Percentiles rank a stretch among this genome's conserved stretches.
These are phyloP conservation scores for Drosophila neocordata DNA, from an alignment of 1,140 invertebrate genomes.

Conservation along the genomic window DNA sequence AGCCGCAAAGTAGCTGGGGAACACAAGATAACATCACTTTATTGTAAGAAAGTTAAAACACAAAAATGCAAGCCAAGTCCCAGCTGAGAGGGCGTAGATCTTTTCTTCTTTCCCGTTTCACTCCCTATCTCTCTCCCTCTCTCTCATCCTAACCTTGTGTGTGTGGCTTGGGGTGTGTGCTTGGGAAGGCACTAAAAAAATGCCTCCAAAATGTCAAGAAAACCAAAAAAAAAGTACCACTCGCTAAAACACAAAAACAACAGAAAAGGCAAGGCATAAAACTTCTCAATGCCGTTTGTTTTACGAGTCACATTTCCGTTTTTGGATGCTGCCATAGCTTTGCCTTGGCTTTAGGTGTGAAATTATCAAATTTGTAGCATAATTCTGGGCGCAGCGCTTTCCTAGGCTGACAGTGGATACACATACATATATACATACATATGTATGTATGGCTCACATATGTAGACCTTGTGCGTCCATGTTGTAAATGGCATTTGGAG, in stretches of 20 bases:
- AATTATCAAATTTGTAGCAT: slow-evolving; percentile 78
- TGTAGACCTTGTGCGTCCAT: slow-evolving; percentile 44
- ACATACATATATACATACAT: background rate
- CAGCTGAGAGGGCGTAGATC: slow-evolving; percentile 27
- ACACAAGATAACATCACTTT: slow-evolving; percentile 78
- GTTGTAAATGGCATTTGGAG: slow-evolving; percentile 54
- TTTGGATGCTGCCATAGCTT: slow-evolving; percentile 41
- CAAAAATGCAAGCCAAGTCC: slow-evolving; percentile 72
- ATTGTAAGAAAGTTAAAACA: slow-evolving; percentile 81
- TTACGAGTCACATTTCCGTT: slow-evolving; percentile 71
- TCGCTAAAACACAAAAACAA: slow-evolving; percentile 19
- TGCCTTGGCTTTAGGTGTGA: slow-evolving; percentile 43
- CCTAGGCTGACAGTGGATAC: background rate
- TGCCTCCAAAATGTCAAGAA: slow-evolving; percentile 19
- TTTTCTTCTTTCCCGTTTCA: background rate
- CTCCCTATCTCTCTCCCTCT: background rate
- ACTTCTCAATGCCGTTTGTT: slow-evolving; percentile 59
- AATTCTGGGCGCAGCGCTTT: slow-evolving; percentile 39
- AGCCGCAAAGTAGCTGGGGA: slow-evolving; percentile 76
- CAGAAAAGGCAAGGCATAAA: slow-evolving; percentile 32
- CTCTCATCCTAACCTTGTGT: background rate
- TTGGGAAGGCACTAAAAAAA: slow-evolving; percentile 46
- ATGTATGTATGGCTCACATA: slow-evolving; percentile 10
- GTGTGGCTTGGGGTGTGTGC: slow-evolving; percentile 10
- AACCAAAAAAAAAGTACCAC: slow-evolving; percentile 7